A percentile compares a stretch with the other conserved stretches of the same genome.
These are phyloP conservation scores for Xiphophorus birchmanni DNA, from an alignment of 2,797 vertebrate species.

Conservation along the genomic window DNA sequence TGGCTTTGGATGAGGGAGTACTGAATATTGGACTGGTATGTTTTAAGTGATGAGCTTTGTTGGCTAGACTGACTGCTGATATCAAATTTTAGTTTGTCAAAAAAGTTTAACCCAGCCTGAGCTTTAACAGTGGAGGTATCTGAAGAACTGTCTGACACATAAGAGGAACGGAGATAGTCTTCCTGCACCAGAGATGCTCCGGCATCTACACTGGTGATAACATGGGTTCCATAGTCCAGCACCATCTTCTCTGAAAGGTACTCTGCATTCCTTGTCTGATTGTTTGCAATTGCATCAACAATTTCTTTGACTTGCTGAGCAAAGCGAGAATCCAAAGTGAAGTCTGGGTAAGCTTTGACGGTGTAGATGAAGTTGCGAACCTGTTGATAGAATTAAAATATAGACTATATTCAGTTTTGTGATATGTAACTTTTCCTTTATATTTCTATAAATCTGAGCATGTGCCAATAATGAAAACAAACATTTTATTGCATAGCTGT, in stretches of 20 bases:
- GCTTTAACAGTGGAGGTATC: constrained; percentile 65
- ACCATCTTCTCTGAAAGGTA: constrained; percentile 89
- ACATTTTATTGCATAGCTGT: background rate
- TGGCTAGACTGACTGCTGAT: constrained; percentile 28
- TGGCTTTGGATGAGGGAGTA: constrained; percentile 86
- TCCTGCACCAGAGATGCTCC: constrained; percentile 88
- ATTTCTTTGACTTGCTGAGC: constrained; percentile 81
- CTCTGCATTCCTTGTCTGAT: constrained; percentile 84
- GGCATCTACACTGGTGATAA: constrained; percentile 85
- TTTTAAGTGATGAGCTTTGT: constrained; percentile 61
- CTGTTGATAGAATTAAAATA: constrained; percentile 53
- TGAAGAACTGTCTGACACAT: constrained; percentile 74
- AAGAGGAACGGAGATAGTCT: constrained; percentile 85
- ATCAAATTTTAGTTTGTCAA: constrained; percentile 74
- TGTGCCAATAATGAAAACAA: background rate
- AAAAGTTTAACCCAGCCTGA: constrained; percentile 82
- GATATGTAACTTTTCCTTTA: background rate
- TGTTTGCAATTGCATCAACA: constrained; percentile 87
- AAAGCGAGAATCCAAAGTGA: constrained; percentile 82
- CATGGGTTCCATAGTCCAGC: constrained; percentile 89
- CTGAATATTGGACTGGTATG: constrained; percentile 85
- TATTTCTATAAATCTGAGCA: background rate
- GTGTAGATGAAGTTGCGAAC: constrained; percentile 88
- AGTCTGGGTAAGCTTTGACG: constrained; percentile 80
- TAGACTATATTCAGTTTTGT: background rate